Evolutionary conservation across 2,113 vertebrate species (phyloP).

Genomic region (Columba janthina): DNA sequence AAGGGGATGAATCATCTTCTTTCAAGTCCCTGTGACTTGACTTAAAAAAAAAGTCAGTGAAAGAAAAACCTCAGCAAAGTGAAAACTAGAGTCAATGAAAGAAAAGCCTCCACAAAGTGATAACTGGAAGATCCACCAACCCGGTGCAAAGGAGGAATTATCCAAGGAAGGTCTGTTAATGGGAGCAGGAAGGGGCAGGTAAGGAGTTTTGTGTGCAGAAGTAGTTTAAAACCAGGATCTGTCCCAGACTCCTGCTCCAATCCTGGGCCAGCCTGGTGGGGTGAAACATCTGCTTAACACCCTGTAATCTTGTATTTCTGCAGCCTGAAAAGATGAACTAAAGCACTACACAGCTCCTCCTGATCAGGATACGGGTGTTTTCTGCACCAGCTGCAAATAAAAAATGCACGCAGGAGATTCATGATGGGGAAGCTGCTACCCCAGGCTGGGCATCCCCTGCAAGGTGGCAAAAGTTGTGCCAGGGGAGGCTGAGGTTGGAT

Average conservation of each 20-base stretch:
- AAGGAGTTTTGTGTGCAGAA: background rate
- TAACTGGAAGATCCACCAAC: background rate
- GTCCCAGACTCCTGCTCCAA: background rate
- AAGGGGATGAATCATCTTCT: slow-evolving; percentile 47
- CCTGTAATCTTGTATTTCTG: background rate
- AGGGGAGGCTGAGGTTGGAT: no score
- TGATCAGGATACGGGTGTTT: background rate
- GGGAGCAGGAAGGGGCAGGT: background rate
- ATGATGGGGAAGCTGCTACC: background rate
- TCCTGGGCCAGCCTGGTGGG: background rate
- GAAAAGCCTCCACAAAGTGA: background rate
- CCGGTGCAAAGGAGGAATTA: background rate
- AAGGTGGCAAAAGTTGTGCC: background rate
- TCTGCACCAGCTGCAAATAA: background rate
- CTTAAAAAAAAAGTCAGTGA: background rate
- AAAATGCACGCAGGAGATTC: background rate
- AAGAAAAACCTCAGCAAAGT: background rate
- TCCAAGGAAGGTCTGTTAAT: background rate
- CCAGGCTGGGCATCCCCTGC: background rate
- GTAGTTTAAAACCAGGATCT: background rate
- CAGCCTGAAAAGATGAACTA: background rate
- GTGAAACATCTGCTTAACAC: background rate
- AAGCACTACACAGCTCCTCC: background rate
- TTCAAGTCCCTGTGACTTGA: slow-evolving; percentile 1
- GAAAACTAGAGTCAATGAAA: background rate